Percentiles rank a stretch among this genome's conserved stretches.
These are phyloP conservation scores for Cosmia trapezina DNA, from an alignment of 2,888 invertebrate species.

Conservation along the genomic window DNA sequence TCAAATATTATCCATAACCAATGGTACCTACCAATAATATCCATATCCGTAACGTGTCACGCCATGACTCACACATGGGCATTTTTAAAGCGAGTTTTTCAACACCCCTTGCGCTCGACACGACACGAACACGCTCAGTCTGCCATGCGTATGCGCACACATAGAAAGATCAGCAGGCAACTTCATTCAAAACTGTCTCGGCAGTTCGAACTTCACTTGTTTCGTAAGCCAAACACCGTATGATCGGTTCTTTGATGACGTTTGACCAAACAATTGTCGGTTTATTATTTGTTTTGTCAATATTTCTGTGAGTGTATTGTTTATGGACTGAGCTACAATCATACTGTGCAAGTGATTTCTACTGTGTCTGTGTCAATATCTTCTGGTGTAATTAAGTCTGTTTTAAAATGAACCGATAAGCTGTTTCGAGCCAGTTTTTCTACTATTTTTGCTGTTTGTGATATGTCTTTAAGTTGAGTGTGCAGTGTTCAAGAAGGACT, in stretches of 20 bases:
- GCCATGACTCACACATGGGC: slow-evolving; percentile 67
- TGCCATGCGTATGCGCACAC: slow-evolving; percentile 69
- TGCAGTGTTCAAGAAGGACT: slow-evolving; percentile 37
- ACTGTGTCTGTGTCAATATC: slow-evolving; percentile 53
- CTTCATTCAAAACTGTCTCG: slow-evolving; percentile 84
- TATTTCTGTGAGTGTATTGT: slow-evolving; percentile 73
- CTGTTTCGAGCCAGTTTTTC: slow-evolving; percentile 46
- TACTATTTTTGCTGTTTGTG: slow-evolving; percentile 49
- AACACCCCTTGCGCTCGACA: slow-evolving; percentile 70
- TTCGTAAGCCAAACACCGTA: slow-evolving; percentile 77
- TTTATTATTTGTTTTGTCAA: slow-evolving; percentile 86
- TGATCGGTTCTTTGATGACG: slow-evolving; percentile 85
- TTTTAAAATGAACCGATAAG: slow-evolving; percentile 38
- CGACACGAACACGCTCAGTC: slow-evolving; percentile 60
- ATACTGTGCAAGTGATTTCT: slow-evolving; percentile 65
- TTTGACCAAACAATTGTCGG: slow-evolving; percentile 80
- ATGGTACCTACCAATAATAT: too few relatives aligned
- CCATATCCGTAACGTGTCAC: slow-evolving; percentile 40
- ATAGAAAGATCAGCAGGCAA: slow-evolving; percentile 76
- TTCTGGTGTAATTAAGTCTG: slow-evolving; percentile 39
- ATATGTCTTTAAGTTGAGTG: slow-evolving; percentile 42
- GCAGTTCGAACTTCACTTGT: slow-evolving; percentile 81
- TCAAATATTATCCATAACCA: slow-evolving; percentile 35
- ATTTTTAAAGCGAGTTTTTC: slow-evolving; percentile 66
- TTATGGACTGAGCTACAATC: slow-evolving; percentile 65